Evolutionary conservation across 2,113 vertebrate species (phyloP), one percentile per base, ranked within the genome.

Genomic region (Muntiacus reevesi): DNA sequence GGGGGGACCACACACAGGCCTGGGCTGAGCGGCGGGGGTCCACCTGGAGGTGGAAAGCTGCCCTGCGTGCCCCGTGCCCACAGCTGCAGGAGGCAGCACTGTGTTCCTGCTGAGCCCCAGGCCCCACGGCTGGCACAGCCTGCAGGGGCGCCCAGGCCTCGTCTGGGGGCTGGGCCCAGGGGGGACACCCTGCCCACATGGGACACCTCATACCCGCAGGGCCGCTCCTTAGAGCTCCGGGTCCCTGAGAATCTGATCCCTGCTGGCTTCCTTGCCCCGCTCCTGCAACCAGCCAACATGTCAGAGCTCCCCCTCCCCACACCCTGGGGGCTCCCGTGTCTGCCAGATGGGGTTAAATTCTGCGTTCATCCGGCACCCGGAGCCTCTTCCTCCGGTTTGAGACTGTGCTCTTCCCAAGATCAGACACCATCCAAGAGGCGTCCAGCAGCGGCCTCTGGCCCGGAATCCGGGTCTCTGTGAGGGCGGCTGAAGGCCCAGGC

Each of bases 321-420:
- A 28, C 25, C 25, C 30, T 27, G 10, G 54, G 52, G 40, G 28
- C 23, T 21, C 91, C 90, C 11, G 1, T 6, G 16, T 28, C 25
- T 5, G 67, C 67, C 36, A 45, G 7, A 40, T 1, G 7, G 28
- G 36, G 47, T 78, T 71, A 30, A 23, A 57, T 23, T 57, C 87
- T 23, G 16, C 1, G 0, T 28, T 33, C 4, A 17, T 7, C 36
- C 0, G 27, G 17, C 36, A 40, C 62, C 67, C 1, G 6, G 67
- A 36, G 36, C 11, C 40, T n/a, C 71, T 16, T 40, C 28, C 13
- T 16, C n/a, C 54, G 64, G 33, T 28, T 13, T 74, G 47, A 74
- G 50, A 74, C n/a, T 62, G 84, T 55, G 62, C 33, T 28, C 14
- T 27, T 74, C 50, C 17, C 10, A 8, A 45, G 27, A 33, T 21